phyloP scores from a whole-genome alignment of 2,797 vertebrate genomes.

The Liasis olivaceus region DNA sequence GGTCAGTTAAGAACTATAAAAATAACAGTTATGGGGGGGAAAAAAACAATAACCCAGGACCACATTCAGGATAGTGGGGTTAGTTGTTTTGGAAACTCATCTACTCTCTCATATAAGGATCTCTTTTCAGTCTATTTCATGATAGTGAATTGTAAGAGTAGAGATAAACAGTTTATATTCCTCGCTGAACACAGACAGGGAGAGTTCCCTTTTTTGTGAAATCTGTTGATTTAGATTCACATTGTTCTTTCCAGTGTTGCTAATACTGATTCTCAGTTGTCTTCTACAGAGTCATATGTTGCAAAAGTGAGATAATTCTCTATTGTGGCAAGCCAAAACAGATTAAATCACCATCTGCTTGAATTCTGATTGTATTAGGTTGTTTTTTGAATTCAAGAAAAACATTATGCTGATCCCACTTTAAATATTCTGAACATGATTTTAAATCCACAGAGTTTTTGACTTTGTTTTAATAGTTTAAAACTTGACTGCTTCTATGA shows the following conservation, averaged over 20 bases:
- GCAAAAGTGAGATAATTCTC: neutral
- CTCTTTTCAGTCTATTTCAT: neutral
- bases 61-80: neutral
- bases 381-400: neutral
- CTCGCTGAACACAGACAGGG: neutral
- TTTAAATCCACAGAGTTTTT: neutral
- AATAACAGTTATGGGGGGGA: neutral
- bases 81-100: neutral
- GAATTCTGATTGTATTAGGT: neutral
- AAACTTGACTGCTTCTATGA: neutral
- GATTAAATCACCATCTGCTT: neutral
- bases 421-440: neutral
- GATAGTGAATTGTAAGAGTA: neutral
- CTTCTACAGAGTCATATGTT: neutral
- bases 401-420: neutral
- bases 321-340: neutral
- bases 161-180: neutral
- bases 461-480: neutral
- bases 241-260: neutral
- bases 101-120: neutral
- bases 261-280: neutral
- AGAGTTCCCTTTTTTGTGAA: neutral
- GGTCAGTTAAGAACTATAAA: neutral
- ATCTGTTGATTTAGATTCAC: neutral
- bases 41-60: neutral